These are phyloP conservation scores for Misgurnus anguillicaudatus DNA, from an alignment of 2,113 vertebrate species.

Conservation along the genomic window DNA sequence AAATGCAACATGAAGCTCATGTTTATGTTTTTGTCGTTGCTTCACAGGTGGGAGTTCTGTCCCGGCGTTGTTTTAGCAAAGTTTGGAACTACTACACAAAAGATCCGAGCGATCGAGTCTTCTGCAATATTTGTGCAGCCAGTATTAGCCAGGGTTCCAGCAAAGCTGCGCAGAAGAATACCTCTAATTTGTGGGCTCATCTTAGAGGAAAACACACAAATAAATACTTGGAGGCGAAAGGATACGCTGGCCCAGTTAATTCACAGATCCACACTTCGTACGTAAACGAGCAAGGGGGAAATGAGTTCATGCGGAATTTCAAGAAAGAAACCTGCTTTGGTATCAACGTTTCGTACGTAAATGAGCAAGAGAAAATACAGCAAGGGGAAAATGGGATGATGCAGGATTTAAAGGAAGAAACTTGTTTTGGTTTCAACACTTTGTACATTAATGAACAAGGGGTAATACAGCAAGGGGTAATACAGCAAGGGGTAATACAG, in stretches of 20 bases:
- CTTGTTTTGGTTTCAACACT: background rate
- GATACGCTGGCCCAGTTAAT: background rate
- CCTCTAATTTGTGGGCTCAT: constrained; percentile 35
- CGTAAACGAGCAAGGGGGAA: background rate
- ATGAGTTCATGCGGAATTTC: background rate
- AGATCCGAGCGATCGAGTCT: background rate
- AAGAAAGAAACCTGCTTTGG: background rate
- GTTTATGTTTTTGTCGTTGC: constrained; percentile 9
- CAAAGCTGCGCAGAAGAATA: constrained; percentile 11
- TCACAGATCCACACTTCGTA: background rate
- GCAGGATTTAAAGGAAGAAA: background rate
- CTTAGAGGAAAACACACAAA: background rate
- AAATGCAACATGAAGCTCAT: background rate
- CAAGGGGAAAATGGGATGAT: background rate
- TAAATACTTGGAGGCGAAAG: constrained; percentile 7
- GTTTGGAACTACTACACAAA: constrained; percentile 33
- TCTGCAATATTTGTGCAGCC: constrained; percentile 19
- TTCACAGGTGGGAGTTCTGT: constrained; percentile 6
- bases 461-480: background rate
- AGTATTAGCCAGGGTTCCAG: constrained; percentile 32
- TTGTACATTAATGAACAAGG: too few relatives aligned
- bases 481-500: too few relatives aligned
- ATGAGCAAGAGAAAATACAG: background rate
- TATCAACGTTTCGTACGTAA: background rate
- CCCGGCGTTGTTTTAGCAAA: constrained; percentile 25